Evolutionary conservation across 1,140 invertebrate genomes (phyloP).

Genomic region (Micrasema minimum): DNA sequence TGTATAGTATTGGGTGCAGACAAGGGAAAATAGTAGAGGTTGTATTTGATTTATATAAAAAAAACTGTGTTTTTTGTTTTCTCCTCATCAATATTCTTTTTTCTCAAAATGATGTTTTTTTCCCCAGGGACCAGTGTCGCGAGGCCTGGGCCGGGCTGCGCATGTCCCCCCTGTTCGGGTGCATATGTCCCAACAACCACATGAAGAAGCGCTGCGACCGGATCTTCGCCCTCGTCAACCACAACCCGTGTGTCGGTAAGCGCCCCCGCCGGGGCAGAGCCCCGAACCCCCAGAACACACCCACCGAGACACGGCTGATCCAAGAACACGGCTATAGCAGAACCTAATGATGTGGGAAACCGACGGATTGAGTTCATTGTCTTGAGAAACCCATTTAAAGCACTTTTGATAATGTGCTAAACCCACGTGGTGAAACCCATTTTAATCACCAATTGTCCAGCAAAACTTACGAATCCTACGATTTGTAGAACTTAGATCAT

Average conservation of each 20-base stretch:
- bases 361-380: no score
- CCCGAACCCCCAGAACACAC: conserved; percentile 26
- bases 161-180: conserved; percentile 87
- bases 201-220: conserved; percentile 87
- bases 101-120: conserved; percentile 24
- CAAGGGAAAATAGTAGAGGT: no score
- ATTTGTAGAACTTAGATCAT: no score
- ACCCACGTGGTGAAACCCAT: no score
- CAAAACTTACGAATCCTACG: no score
- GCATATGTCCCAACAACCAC: conserved; percentile 89
- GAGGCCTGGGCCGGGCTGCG: conserved; percentile 85
- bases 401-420: neutral
- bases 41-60: no score
- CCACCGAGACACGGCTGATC: conserved; percentile 18
- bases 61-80: no score
- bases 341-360: no score
- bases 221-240: conserved; percentile 87
- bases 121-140: conserved; percentile 81
- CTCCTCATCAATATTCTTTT: neutral
- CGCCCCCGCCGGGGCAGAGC: conserved; percentile 55
- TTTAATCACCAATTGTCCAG: no score
- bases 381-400: no score
- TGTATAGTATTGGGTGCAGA: no score
- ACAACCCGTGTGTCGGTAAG: conserved; percentile 93
- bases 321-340: neutral